These are phyloP conservation scores for Dipodomys merriami DNA, from an alignment of 2,113 vertebrate species.

Conservation along the genomic window DNA sequence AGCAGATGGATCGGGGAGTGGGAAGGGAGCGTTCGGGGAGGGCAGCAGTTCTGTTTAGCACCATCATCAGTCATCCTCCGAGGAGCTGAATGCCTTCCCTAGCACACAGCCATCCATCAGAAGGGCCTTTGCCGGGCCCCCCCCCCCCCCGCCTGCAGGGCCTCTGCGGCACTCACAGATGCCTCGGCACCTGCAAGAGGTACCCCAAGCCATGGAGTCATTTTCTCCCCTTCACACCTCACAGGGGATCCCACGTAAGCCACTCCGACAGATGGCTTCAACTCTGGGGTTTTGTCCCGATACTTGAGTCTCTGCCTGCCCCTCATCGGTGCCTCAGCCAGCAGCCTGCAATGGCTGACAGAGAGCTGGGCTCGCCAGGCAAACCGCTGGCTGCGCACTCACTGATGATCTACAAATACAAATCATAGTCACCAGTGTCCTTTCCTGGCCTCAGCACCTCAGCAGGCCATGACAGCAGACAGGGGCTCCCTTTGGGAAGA, in stretches of 20 bases:
- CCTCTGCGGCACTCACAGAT: background rate
- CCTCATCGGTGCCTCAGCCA: background rate
- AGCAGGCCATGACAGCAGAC: background rate
- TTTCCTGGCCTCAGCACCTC: background rate
- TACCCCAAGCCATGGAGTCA: background rate
- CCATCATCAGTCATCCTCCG: slow-evolving; percentile 41
- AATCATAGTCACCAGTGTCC: background rate
- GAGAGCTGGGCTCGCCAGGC: background rate
- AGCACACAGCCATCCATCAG: background rate
- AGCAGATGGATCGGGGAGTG: slow-evolving; percentile 72
- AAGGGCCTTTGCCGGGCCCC: background rate
- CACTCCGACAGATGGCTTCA: slow-evolving; percentile 46
- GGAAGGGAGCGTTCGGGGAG: slow-evolving; percentile 50
- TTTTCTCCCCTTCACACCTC: background rate
- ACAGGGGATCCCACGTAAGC: background rate
- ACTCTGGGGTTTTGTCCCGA: slow-evolving; percentile 13
- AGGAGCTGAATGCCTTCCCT: slow-evolving; percentile 1
- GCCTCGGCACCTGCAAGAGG: background rate
- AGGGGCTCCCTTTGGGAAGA: background rate
- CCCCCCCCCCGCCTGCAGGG: background rate
- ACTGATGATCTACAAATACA: slow-evolving; percentile 9
- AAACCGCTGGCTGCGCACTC: background rate
- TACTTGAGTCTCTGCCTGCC: background rate
- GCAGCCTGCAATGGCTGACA: background rate
- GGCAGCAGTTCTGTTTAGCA: background rate